These are phyloP conservation scores for Myotis planiceps DNA, from an alignment of 2,797 vertebrate genomes.

Conservation along the genomic window DNA sequence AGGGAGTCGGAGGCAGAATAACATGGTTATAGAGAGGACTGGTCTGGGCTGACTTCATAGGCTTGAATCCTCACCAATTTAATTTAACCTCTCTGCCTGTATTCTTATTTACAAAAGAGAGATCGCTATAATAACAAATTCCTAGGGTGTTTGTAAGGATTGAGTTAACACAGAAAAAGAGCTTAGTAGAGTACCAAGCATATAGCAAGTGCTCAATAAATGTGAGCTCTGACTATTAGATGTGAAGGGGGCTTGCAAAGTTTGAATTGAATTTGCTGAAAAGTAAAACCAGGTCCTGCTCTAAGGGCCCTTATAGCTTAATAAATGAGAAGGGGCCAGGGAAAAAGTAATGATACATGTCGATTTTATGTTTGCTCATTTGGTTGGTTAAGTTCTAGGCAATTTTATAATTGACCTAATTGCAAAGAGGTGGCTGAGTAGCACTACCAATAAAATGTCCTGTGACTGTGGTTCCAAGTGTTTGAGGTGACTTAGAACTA, in stretches of 20 bases:
- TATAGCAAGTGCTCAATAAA: neutral
- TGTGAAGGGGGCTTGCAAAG: neutral
- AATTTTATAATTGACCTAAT: neutral
- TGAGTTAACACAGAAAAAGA: neutral
- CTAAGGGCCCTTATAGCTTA: neutral
- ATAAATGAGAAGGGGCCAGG: neutral
- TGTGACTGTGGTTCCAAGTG: neutral
- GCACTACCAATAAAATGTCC: neutral
- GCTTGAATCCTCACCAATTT: neutral
- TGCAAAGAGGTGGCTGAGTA: neutral
- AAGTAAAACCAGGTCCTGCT: neutral
- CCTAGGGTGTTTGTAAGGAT: neutral
- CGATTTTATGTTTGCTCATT: neutral
- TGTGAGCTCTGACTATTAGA: neutral
- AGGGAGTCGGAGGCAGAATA: neutral
- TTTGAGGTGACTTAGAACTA: neutral
- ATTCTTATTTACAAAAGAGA: neutral
- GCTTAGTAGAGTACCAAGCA: neutral
- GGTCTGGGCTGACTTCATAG: fast-evolving
- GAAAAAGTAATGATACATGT: neutral
- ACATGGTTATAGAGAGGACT: neutral
- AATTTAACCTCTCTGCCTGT: neutral
- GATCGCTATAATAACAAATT: neutral
- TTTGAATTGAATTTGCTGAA: neutral
- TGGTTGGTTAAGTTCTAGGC: neutral